Conservation (phyloP, 92 coral and sea anemone species). For the Galaxea fascicularis region DNA sequence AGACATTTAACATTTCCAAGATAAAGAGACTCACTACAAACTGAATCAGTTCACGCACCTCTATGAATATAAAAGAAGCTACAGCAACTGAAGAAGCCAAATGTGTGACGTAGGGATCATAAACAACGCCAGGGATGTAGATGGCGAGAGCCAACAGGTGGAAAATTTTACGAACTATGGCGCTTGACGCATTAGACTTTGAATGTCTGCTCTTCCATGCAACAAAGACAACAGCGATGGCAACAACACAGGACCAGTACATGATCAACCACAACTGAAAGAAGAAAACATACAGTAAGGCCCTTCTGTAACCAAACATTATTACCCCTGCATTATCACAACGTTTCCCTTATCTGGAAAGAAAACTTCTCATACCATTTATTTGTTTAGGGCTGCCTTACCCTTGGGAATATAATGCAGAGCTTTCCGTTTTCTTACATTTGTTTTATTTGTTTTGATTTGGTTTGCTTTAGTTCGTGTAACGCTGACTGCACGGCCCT, state of each 20-base stretch:
- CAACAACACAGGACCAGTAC: slow-evolving; percentile 79
- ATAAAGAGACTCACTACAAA: neutral
- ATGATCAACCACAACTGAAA: slow-evolving; percentile 26
- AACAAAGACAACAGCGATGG: slow-evolving; percentile 76
- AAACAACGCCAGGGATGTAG: slow-evolving; percentile 85
- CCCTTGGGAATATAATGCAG: no score
- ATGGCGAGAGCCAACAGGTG: slow-evolving; percentile 87
- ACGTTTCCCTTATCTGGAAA: no score
- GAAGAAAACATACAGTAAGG: neutral
- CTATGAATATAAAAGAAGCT: slow-evolving; percentile 87
- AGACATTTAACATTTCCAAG: neutral
- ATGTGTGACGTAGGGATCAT: slow-evolving; percentile 86
- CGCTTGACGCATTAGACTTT: slow-evolving; percentile 42
- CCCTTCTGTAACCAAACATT: neutral
- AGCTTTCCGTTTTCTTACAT: no score
- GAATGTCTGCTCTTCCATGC: slow-evolving; percentile 68
- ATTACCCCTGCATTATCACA: no score
- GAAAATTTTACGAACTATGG: slow-evolving; percentile 82
- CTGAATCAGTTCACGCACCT: slow-evolving; percentile 58
- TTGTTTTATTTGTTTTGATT: no score
- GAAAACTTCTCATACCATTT: no score
- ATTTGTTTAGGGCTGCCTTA: no score
- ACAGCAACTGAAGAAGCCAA: slow-evolving; percentile 90
- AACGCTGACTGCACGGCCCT: no score
- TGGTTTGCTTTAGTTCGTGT: no score